A percentile compares a stretch with the other conserved stretches of the same genome.
phyloP scores from a whole-genome alignment of 2,113 vertebrate species.

The Sigmodon hispidus region DNA sequence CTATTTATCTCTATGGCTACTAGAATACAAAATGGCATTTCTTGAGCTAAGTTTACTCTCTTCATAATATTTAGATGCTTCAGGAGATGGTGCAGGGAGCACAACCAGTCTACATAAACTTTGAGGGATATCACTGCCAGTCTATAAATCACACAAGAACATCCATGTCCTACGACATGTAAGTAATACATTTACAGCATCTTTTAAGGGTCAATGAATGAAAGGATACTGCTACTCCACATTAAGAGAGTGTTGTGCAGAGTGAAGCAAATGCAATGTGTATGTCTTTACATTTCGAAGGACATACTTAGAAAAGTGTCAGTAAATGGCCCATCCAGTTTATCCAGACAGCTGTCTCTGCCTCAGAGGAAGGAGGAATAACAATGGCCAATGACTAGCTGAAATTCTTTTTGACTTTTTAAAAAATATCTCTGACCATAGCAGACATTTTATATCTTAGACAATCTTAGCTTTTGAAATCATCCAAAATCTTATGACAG shows the following conservation, averaged over 20 bases:
- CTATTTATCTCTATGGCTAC: too few relatives aligned
- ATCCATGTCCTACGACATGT: background rate
- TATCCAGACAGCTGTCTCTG: background rate
- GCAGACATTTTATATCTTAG: constrained; percentile 33
- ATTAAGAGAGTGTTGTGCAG: background rate
- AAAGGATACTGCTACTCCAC: background rate
- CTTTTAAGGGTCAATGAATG: background rate
- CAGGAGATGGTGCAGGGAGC: background rate
- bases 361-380: background rate
- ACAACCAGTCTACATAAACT: background rate
- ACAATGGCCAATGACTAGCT: background rate
- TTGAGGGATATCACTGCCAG: background rate
- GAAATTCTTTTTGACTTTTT: background rate
- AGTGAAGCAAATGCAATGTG: background rate
- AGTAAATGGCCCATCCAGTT: background rate
- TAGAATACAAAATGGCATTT: too few relatives aligned
- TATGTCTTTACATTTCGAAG: background rate
- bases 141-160: background rate
- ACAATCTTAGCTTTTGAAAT: background rate
- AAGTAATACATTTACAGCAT: background rate
- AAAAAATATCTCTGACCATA: background rate
- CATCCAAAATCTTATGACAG: constrained; percentile 57
- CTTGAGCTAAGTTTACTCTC: too few relatives aligned
- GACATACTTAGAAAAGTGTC: background rate
- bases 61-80: background rate